Conservation (phyloP, 1,140 invertebrate species). For the Drosophila sulfurigaster region DNA sequence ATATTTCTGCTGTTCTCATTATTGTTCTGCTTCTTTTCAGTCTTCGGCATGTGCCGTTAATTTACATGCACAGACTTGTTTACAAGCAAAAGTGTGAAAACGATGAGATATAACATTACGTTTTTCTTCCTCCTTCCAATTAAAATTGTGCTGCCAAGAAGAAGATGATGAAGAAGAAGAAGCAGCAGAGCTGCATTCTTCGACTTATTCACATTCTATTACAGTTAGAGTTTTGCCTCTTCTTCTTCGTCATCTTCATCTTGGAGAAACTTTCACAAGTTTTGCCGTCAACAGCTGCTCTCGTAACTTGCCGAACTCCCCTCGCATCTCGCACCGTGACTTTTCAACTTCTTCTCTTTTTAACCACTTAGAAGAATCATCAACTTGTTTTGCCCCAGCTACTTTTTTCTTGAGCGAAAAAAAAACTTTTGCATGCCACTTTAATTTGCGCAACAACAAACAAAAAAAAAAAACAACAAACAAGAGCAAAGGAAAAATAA, state of each 20-base stretch:
- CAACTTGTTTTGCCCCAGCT: slow-evolving; percentile 43
- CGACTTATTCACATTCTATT: slow-evolving; percentile 17
- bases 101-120: neutral
- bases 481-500: slow-evolving; percentile 10
- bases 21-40: neutral
- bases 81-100: slow-evolving; percentile 16
- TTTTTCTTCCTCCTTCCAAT: neutral
- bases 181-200: neutral
- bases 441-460: slow-evolving; percentile 34
- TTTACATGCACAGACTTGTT: slow-evolving; percentile 19
- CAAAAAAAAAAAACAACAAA: slow-evolving; percentile 22
- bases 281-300: slow-evolving; percentile 45
- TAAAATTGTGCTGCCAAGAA: neutral
- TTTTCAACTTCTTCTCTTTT: slow-evolving; percentile 37
- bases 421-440: slow-evolving; percentile 41
- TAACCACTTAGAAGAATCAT: slow-evolving; percentile 56
- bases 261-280: slow-evolving; percentile 47
- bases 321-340: slow-evolving; percentile 7
- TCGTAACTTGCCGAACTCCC: slow-evolving; percentile 10
- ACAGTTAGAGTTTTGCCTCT: slow-evolving; percentile 2
- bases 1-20: neutral
- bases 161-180: neutral
- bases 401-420: slow-evolving; percentile 4
- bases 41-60: slow-evolving; percentile 6
- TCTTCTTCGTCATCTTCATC: slow-evolving; percentile 10